Evolutionary conservation across 2,888 invertebrate species (phyloP).

Genomic region (Phyllotreta striolata): DNA sequence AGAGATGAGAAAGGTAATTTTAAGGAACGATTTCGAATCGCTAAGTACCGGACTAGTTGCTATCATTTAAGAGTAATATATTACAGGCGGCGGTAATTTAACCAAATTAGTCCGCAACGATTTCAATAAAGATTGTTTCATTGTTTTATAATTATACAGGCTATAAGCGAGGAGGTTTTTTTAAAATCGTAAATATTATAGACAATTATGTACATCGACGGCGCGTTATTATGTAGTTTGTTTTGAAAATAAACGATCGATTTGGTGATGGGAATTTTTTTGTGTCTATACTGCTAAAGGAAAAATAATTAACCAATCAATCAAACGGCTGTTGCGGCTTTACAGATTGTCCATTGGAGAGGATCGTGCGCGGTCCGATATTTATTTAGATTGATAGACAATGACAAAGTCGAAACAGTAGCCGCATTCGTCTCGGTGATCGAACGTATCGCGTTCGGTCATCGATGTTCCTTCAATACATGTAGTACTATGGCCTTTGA

Average conservation of each 20-base stretch:
- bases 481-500: slow-evolving; percentile 40
- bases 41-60: slow-evolving; percentile 7
- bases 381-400: slow-evolving; percentile 38
- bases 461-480: slow-evolving; percentile 39
- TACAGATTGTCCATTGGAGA: not conserved
- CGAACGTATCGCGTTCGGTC: slow-evolving; percentile 22
- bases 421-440: slow-evolving; percentile 42
- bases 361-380: slow-evolving; percentile 16
- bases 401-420: slow-evolving; percentile 46
- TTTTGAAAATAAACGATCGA: no score
- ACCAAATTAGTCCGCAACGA: not conserved
- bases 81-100: not conserved
- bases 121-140: slow-evolving; percentile 1
- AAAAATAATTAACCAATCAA: no score
- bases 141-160: no score
- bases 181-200: no score
- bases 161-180: no score
- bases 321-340: no score
- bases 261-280: no score
- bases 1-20: slow-evolving; percentile 27
- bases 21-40: slow-evolving; percentile 17
- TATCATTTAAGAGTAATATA: slow-evolving; percentile 10
- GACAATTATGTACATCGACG: no score
- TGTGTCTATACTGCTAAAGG: no score
- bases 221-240: no score